Evolutionary conservation across 2,888 invertebrate species (phyloP), one percentile per base, ranked within the genome.

Genomic region (Plebejus anna): DNA sequence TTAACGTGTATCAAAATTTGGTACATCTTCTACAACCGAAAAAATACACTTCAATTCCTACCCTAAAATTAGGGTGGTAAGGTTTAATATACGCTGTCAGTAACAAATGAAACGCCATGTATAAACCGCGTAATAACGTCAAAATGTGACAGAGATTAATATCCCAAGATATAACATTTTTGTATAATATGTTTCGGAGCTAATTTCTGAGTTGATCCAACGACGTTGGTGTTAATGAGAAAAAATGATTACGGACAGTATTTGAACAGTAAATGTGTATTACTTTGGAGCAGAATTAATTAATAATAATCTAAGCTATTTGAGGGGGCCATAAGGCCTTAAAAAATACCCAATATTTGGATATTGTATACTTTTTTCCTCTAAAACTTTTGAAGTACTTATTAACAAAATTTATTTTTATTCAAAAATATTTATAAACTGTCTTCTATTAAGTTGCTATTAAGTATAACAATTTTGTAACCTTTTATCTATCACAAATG

Each of bases 121-220:
- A 28, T 32, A 66, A 66, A 32, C 32, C 13, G 32, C 66, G 66
- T 66, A 1, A 13, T 66, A 13, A 13, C 32, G 66, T 36, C 66
- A 66, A 28, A 61, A 13, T 13, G 66, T 36, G 66, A 66, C 66
- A 66, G 32, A 36, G 66, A 66, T 66, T 13, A 32, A 66, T 66
- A 66, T 66, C 7, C 66, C 13, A 13, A 66, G 66, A 66, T 32
- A 36, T 66, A 32, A 66, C 28, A 66, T 32, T 66, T 66, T 66
- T 66, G 28, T 4, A 66, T 2, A 11, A 11, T 57, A 59, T 59
- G 61, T 28, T 61, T 22, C 32, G 5, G 66, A 32, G 32, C 66
- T 32, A 66, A 36, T 36, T 66, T 66, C 4, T 66, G 32, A 13
- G 66, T 32, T 32, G 28, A 32, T 66, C 32, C 61, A 4, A 13